Percentiles rank a stretch among this genome's conserved stretches.
phyloP scores from a whole-genome alignment of 2,797 vertebrate genomes.

The Poecilia velifera region DNA sequence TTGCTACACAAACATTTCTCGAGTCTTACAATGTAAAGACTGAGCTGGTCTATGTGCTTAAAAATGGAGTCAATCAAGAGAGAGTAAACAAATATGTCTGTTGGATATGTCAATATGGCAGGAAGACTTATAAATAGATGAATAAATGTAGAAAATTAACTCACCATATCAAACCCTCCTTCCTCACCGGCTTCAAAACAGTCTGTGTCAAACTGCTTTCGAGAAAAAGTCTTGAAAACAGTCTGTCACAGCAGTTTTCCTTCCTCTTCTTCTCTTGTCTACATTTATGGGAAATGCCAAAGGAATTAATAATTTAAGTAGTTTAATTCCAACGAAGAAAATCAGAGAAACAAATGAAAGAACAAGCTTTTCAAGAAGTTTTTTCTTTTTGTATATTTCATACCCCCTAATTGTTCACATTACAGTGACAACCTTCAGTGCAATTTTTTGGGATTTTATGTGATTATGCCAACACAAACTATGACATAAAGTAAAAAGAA shows the following conservation, averaged over 20 bases:
- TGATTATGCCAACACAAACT: not conserved
- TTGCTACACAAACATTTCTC: constrained; percentile 5
- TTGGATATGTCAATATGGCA: not conserved
- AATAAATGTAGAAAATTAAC: not conserved
- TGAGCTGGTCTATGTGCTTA: not conserved
- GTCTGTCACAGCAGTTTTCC: constrained; percentile 5
- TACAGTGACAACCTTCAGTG: not conserved
- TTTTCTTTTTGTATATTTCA: not conserved
- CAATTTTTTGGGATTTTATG: not conserved
- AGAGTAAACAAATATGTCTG: not conserved
- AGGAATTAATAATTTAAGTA: not conserved
- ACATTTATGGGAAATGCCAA: not conserved
- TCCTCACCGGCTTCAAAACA: too few relatives aligned
- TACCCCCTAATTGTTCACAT: not conserved
- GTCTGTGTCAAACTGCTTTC: too few relatives aligned
- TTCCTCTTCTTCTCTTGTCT: not conserved
- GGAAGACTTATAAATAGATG: too few relatives aligned
- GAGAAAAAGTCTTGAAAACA: not conserved
- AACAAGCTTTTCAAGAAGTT: not conserved
- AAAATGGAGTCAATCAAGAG: not conserved
- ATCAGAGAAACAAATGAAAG: not conserved
- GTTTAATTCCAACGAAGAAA: not conserved
- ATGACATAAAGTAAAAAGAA: not conserved
- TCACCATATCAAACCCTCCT: not conserved
- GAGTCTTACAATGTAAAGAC: not conserved